Evolutionary conservation across 2,797 vertebrate species (phyloP), one percentile per base, ranked within the genome.

Genomic region (Pseudopleuronectes americanus): DNA sequence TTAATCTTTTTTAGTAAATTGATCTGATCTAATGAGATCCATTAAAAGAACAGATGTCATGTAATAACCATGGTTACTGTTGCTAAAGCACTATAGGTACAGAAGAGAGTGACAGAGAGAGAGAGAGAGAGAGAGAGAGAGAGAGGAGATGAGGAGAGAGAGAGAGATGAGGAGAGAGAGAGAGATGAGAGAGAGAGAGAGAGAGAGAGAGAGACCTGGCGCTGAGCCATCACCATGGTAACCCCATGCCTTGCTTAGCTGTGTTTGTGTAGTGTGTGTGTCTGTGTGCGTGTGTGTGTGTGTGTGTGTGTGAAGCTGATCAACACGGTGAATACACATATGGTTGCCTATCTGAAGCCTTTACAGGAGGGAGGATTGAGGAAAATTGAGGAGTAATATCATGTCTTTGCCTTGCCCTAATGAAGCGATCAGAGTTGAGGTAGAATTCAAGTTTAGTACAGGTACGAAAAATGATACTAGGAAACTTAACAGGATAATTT

Each of bases 201-300:
- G 81, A 86, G 75, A 36, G 57, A 71, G 56, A 85, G 43, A 45
- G 47, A n/a, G 47, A 48, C 77, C 62, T 86, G 79, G 76, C 86
- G 86, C 87, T 87, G 79, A 81, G 83, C 83, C 84, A 84, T 92
- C 86, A 54, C 92, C 87, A 92, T 92, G 89, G 91, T 83, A 92
- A 92, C 92, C 79, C 76, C 84, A 79, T 86, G 87, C 80, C 87
- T 86, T 83, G 67, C 80, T 79, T 86, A 82, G 84, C 67, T 75
- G 36, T 67, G 62, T 73, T 61, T 62, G 68, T 77, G 79, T 53
- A 48, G 51, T 41, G 9, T 66, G 62, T 31, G 57, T 16, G 5
- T 54, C 24, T 23, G 52, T 14, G 23, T 54, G 57, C 43, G 54
- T 63, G 56, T 19, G 4, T 36, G 26, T 58, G 48, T 56, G 55